Base-by-base conservation (phyloP, 2,888 invertebrate genomes). In the Zhuqinia jingwanae region DNA sequence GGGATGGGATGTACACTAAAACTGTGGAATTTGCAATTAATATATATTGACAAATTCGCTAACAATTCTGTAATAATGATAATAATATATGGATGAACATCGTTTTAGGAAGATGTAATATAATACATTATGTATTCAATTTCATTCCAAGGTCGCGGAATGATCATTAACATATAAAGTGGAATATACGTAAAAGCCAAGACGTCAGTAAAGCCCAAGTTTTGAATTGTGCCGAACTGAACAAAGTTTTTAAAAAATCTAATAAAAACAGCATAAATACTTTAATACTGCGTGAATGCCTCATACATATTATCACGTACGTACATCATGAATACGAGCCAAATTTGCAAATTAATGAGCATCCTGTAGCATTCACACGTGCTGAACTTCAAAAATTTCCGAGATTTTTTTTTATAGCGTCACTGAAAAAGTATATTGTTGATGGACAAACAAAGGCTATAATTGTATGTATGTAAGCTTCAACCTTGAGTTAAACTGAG, bases 151-250 rank as follows among this genome's bases (percentile, higher is more conserved):
- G 60, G 60, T 27, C 25, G 60, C 15, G 60, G 15, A 15, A 13
- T 25, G 15, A 60, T 15, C 60, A 60, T 60, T 60, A 60, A 60
- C 27, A 27, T 60, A n/a, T n/a, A n/a, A n/a, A n/a, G n/a, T n/a
- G n/a, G n/a, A n/a, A n/a, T n/a, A n/a, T 27, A 6, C 10, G 13
- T 11, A 11, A 50, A 15, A 3, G 11, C 50, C 3, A 15, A 50
- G n/a, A 2, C 3, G 10, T 50, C n/a, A 50, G 13, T 3, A n/a
- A 50, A n/a, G n/a, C n/a, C n/a, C n/a, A n/a, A n/a, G n/a, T n/a
- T n/a, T n/a, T n/a, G n/a, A n/a, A n/a, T n/a, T n/a, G n/a, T n/a
- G n/a, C n/a, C n/a, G n/a, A n/a, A n/a, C n/a, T n/a, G n/a, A n/a
- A n/a, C n/a, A n/a, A n/a, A n/a, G n/a, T n/a, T n/a, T n/a, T n/a